Evolutionary conservation across 2,113 vertebrate species (phyloP).

Genomic region (Charadrius vociferus): DNA sequence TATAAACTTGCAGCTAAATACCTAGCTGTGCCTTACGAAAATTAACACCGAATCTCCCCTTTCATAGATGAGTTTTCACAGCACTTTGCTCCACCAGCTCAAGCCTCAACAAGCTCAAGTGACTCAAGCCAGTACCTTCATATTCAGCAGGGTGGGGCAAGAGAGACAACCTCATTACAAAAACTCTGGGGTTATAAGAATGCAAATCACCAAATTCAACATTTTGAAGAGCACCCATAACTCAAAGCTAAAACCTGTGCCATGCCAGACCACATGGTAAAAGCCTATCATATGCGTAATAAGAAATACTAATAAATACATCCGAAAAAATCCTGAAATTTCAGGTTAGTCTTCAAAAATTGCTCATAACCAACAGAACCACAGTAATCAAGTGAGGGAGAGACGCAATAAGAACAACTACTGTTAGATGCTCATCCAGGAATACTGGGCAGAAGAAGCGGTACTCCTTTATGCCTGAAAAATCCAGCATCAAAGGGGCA

Average conservation of each 20-base stretch:
- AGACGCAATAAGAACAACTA: background rate
- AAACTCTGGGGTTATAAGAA: background rate
- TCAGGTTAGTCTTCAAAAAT: background rate
- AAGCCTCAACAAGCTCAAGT: constrained; percentile 40
- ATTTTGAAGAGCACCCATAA: background rate
- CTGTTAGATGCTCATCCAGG: background rate
- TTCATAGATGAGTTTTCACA: background rate
- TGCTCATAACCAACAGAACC: background rate
- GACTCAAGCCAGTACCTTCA: background rate
- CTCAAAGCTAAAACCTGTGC: background rate
- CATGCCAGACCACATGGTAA: background rate
- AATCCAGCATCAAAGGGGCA: background rate
- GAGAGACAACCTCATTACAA: background rate
- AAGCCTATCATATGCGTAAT: background rate
- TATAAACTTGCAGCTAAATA: background rate
- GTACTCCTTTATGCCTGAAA: background rate
- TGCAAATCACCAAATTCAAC: background rate
- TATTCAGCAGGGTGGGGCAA: constrained; percentile 21
- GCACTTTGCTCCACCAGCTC: background rate
- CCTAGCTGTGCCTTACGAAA: background rate
- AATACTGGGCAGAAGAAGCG: background rate
- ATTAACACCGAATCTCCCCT: background rate
- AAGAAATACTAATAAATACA: background rate
- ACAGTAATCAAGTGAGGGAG: background rate
- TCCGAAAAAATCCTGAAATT: rapidly evolving